Conservation (phyloP, 2,888 invertebrate genomes). For the Eristalis intricaria region DNA sequence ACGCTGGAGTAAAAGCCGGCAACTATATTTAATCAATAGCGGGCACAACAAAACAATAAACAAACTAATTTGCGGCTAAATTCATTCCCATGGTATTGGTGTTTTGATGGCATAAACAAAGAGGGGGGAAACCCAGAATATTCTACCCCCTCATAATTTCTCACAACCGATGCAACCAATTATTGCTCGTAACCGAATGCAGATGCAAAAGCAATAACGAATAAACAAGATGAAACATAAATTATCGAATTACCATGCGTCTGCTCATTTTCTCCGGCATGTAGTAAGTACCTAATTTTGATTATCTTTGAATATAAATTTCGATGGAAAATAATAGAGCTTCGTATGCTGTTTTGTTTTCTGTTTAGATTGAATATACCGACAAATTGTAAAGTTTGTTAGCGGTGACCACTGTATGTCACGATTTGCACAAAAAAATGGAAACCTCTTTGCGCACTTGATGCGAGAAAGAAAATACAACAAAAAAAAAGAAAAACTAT, state of each 20-base stretch:
- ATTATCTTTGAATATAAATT: neutral
- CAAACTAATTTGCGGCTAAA: neutral
- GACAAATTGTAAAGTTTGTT: neutral
- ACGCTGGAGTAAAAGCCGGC: slow-evolving; percentile 16
- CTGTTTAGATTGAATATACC: slow-evolving; percentile 8
- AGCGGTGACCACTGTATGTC: slow-evolving; percentile 17
- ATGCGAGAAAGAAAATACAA: slow-evolving; percentile 36
- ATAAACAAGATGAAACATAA: neutral
- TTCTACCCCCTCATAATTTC: neutral
- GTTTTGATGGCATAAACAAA: slow-evolving; percentile 53
- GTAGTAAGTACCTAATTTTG: slow-evolving; percentile 47
- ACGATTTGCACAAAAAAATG: slow-evolving; percentile 45
- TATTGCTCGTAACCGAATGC: neutral
- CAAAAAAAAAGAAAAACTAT: slow-evolving; percentile 9
- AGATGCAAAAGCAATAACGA: neutral
- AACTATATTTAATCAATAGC: slow-evolving; percentile 50
- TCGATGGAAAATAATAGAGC: neutral
- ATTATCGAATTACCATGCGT: slow-evolving; percentile 65
- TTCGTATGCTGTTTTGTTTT: slow-evolving; percentile 12
- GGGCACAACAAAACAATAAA: slow-evolving; percentile 16
- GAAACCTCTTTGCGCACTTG: slow-evolving; percentile 49
- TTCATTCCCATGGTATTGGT: slow-evolving; percentile 41
- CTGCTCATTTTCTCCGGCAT: slow-evolving; percentile 71
- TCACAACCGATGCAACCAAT: neutral
- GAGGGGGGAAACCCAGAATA: neutral